Conservation (phyloP, 2,888 invertebrate genomes). For the Melieria omissa region DNA sequence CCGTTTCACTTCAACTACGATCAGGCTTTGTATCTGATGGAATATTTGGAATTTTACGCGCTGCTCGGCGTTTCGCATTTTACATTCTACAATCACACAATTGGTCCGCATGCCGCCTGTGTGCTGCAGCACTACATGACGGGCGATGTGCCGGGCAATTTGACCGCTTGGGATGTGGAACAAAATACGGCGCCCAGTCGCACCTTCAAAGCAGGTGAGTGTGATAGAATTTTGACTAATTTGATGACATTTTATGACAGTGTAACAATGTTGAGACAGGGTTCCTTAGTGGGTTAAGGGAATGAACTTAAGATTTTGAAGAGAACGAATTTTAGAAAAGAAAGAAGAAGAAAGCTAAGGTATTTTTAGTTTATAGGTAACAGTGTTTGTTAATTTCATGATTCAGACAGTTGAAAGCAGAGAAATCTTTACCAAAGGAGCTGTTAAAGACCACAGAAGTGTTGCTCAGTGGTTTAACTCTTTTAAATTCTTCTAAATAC, state of each 20-base stretch:
- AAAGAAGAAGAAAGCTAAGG: too few species aligned
- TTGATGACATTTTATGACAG: neutral
- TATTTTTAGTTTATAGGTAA: too few species aligned
- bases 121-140: conserved; percentile 74
- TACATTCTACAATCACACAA: conserved; percentile 90
- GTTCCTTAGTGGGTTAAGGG: conserved; percentile 6
- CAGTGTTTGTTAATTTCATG: too few species aligned
- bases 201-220: conserved; percentile 15
- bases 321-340: neutral
- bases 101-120: conserved; percentile 82
- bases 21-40: conserved; percentile 83
- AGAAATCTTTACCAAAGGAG: too few species aligned
- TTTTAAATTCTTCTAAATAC: too few species aligned
- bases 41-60: conserved; percentile 89
- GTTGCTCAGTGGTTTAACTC: too few species aligned
- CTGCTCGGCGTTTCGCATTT: conserved; percentile 87
- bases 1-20: conserved; percentile 91
- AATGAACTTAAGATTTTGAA: conserved; percentile 2
- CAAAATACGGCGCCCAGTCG: conserved; percentile 48
- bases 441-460: too few species aligned
- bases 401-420: too few species aligned
- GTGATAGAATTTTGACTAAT: too few species aligned
- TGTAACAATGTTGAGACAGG: conserved; percentile 13
- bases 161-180: conserved; percentile 58
- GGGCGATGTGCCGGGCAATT: conserved; percentile 60